A percentile compares a stretch with the other conserved stretches of the same genome.
These are phyloP conservation scores for Malthinus flaveolus DNA, from an alignment of 2,888 invertebrate genomes.

Conservation along the genomic window DNA sequence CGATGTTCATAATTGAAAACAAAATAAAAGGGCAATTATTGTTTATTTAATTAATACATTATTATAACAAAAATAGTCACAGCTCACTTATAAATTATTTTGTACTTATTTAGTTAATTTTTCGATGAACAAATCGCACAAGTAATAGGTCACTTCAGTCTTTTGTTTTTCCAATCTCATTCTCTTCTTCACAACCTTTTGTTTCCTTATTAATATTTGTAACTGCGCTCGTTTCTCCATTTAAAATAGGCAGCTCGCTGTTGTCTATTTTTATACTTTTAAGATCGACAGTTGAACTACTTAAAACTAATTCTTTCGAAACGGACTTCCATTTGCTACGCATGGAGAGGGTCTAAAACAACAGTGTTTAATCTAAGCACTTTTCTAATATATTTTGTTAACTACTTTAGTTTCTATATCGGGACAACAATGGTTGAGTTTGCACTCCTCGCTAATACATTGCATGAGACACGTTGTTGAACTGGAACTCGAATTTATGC, in stretches of 20 bases:
- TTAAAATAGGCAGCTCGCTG: conserved; percentile 5
- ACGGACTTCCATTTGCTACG: conserved; percentile 17
- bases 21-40: too few relatives aligned
- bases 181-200: background rate
- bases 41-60: too few relatives aligned
- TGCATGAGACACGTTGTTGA: conserved; percentile 52
- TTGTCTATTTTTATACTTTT: conserved; percentile 14
- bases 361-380: background rate
- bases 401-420: conserved; percentile 13
- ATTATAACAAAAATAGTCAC: too few relatives aligned
- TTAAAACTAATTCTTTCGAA: conserved; percentile 8
- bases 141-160: too few relatives aligned
- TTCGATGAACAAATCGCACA: too few relatives aligned
- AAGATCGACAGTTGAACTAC: conserved; percentile 9
- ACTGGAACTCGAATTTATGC: conserved; percentile 38
- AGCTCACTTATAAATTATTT: too few relatives aligned
- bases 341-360: conserved; percentile 5
- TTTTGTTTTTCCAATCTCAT: background rate
- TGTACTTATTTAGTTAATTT: too few relatives aligned
- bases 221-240: background rate
- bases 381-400: background rate
- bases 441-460: conserved; percentile 53
- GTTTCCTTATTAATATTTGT: background rate
- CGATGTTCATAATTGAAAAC: too few relatives aligned
- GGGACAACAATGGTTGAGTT: conserved; percentile 54